Evolutionary conservation across 2,888 invertebrate genomes (phyloP).

Genomic region (Leptopilina myrica): DNA sequence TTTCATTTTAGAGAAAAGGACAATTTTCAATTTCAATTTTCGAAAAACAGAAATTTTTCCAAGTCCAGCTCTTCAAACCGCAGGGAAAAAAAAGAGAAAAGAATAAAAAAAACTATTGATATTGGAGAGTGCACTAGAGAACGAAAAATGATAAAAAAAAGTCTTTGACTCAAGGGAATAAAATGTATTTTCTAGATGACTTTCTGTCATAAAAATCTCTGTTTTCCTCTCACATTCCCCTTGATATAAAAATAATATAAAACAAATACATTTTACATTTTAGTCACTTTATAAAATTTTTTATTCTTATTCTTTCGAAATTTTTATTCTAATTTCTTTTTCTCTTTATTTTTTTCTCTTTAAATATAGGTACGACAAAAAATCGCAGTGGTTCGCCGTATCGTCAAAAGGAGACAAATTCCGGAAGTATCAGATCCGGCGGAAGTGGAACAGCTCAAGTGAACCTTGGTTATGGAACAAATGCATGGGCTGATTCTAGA

Average conservation of each 20-base stretch:
- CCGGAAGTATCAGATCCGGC: conserved; percentile 76
- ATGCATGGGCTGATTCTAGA: conserved; percentile 80
- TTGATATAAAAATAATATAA: background rate
- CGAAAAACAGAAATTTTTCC: background rate
- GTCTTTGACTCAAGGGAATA: background rate
- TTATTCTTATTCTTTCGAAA: too few relatives aligned
- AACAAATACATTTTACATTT: too few relatives aligned
- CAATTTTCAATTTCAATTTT: background rate
- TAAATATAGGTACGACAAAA: conserved; percentile 59
- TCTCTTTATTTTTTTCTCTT: background rate
- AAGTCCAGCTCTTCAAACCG: too few relatives aligned
- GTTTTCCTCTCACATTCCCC: background rate
- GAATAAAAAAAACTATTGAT: background rate
- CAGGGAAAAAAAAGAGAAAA: background rate
- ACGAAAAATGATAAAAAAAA: conserved; percentile 13
- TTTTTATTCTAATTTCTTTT: too few relatives aligned
- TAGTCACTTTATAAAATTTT: too few relatives aligned
- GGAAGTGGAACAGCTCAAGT: conserved; percentile 76
- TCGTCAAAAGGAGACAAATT: conserved; percentile 77
- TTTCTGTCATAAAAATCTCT: background rate
- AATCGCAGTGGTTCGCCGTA: conserved; percentile 82
- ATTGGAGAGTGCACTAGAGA: background rate
- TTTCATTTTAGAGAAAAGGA: background rate
- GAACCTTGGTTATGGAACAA: conserved; percentile 77
- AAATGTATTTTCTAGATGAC: conserved; percentile 12